These are phyloP conservation scores for Littorina saxatilis DNA, from an alignment of 1,140 invertebrate genomes.

Conservation along the genomic window DNA sequence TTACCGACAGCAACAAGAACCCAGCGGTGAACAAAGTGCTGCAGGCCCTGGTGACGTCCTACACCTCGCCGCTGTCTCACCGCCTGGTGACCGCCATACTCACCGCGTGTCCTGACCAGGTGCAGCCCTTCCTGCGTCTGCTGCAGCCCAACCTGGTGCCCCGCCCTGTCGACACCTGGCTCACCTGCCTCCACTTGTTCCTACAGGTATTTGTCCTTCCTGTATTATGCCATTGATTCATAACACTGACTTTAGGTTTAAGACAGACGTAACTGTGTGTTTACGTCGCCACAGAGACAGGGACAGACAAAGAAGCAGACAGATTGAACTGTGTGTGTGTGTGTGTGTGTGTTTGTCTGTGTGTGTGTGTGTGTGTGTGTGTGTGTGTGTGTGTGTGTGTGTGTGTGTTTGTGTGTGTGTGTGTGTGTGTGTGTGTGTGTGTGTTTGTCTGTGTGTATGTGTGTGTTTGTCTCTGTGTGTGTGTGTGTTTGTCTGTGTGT, in stretches of 20 bases:
- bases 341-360: too few relatives aligned
- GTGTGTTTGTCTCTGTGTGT: too few relatives aligned
- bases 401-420: too few relatives aligned
- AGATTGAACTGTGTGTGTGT: too few relatives aligned
- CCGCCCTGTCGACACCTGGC: slow-evolving; percentile 13
- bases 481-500: too few relatives aligned
- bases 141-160: slow-evolving; percentile 28
- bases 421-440: too few relatives aligned
- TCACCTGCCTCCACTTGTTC: slow-evolving; percentile 27
- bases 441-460: too few relatives aligned
- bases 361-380: too few relatives aligned
- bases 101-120: slow-evolving; percentile 29
- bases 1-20: slow-evolving; percentile 40
- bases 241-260: too few relatives aligned
- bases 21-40: slow-evolving; percentile 31
- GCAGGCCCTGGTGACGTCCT: slow-evolving; percentile 2
- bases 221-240: background rate
- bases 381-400: background rate
- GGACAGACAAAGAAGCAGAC: too few relatives aligned
- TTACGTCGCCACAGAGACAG: too few relatives aligned
- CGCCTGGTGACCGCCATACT: slow-evolving; percentile 18
- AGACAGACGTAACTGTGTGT: too few relatives aligned
- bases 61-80: background rate
- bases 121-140: slow-evolving; percentile 9
- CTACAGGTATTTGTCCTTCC: slow-evolving; percentile 18